Evolutionary conservation across 2,797 vertebrate genomes (phyloP).

Genomic region (Sandelia bainsii): DNA sequence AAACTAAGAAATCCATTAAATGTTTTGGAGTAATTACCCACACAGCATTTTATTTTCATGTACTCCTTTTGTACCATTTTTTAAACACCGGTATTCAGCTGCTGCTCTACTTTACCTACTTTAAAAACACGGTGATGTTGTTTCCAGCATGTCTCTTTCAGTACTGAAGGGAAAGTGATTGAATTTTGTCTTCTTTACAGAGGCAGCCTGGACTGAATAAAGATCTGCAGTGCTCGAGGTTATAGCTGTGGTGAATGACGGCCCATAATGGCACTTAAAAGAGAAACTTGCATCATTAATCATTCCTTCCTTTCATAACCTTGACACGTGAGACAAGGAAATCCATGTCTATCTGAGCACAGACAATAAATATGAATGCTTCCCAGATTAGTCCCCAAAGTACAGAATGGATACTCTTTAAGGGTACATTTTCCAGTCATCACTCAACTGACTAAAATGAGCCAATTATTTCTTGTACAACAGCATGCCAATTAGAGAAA

Average conservation of each 20-base stretch:
- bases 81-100: constrained; percentile 20
- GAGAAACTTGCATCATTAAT: constrained; percentile 89
- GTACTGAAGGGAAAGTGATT: constrained; percentile 42
- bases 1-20: constrained; percentile 15
- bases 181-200: constrained; percentile 58
- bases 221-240: constrained; percentile 71
- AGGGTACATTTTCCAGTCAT: constrained; percentile 90
- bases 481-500: constrained; percentile 90
- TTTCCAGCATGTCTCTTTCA: constrained; percentile 52
- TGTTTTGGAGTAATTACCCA: constrained; percentile 5
- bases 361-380: constrained; percentile 93
- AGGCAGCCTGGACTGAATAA: constrained; percentile 66
- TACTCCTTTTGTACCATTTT: constrained; percentile 28
- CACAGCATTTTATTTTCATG: constrained; percentile 15
- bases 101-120: constrained; percentile 39
- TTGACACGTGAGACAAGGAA: constrained; percentile 88
- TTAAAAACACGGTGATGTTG: constrained; percentile 49
- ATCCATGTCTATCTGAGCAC: constrained; percentile 90
- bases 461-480: constrained; percentile 91
- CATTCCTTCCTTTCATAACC: constrained; percentile 88
- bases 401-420: constrained; percentile 85
- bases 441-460: constrained; percentile 94
- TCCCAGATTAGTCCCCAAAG: constrained; percentile 92
- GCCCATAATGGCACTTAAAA: constrained; percentile 84
- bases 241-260: constrained; percentile 73